Conservation (phyloP, 2,888 invertebrate genomes). For the Melanophora roralis region DNA sequence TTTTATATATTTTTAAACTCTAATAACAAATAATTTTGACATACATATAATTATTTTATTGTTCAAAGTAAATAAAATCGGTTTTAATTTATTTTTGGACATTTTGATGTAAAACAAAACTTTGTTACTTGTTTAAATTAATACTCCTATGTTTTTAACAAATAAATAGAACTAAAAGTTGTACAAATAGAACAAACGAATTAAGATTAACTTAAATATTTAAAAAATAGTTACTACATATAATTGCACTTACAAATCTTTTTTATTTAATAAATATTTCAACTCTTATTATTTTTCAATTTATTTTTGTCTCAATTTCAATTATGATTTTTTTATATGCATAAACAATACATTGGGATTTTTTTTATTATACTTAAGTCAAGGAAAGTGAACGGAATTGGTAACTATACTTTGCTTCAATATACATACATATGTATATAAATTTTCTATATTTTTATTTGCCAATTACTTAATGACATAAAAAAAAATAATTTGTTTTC, state of each 20-base stretch:
- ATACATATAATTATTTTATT: no score
- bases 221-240: constrained; percentile 52
- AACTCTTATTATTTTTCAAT: constrained; percentile 15
- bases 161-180: neutral
- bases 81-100: no score
- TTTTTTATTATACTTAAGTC: constrained; percentile 12
- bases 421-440: neutral
- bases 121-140: neutral
- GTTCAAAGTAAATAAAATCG: no score
- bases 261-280: constrained; percentile 37
- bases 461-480: constrained; percentile 52
- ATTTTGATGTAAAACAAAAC: neutral
- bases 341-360: constrained; percentile 13
- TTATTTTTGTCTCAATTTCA: neutral
- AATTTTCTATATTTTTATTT: neutral
- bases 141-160: no score
- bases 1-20: no score
- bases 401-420: neutral
- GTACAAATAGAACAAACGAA: neutral
- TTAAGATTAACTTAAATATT: constrained; percentile 47
- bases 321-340: neutral
- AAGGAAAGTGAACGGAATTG: constrained; percentile 5
- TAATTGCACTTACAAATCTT: constrained; percentile 62
- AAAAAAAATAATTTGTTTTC: constrained; percentile 27
- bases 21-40: no score